Evolutionary conservation across 1,140 invertebrate species (phyloP).

Genomic region (Orius laevigatus): DNA sequence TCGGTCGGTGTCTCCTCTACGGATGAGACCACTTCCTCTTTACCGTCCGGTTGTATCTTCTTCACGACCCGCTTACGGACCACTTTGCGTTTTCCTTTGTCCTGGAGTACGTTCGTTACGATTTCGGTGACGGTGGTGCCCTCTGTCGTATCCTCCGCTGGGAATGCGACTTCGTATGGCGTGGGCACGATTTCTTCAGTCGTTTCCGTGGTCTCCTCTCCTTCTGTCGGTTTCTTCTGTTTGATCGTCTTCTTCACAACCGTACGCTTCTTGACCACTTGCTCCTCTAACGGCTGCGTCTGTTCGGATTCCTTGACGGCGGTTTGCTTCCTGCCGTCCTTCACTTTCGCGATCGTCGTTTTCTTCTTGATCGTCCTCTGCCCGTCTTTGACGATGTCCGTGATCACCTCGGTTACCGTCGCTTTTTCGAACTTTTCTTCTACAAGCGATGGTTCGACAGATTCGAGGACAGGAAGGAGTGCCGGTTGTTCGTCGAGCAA

Average conservation of each 20-base stretch:
- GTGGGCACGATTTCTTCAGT: constrained; percentile 12
- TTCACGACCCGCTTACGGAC: constrained; percentile 26
- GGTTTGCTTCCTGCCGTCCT: constrained; percentile 22
- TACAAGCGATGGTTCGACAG: too few relatives aligned
- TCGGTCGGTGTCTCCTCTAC: constrained; percentile 12
- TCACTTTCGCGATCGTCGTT: constrained; percentile 16
- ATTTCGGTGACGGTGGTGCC: constrained; percentile 19
- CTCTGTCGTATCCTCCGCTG: constrained; percentile 9
- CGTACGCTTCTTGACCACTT: constrained; percentile 2
- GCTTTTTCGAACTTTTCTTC: constrained; percentile 10
- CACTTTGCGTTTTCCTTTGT: constrained; percentile 19
- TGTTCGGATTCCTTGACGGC: constrained; percentile 19
- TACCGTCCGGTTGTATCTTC: constrained; percentile 13
- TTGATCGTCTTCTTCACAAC: constrained; percentile 11
- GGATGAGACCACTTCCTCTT: constrained; percentile 7
- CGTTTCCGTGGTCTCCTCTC: constrained; percentile 8
- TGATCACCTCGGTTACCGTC: constrained; percentile 19
- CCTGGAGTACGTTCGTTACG: constrained; percentile 17
- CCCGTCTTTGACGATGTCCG: constrained; percentile 19
- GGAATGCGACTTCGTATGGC: constrained; percentile 12
- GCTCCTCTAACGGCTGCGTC: too few relatives aligned
- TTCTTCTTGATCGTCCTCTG: constrained; percentile 23
- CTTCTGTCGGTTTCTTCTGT: constrained; percentile 14
- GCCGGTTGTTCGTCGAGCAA: too few relatives aligned
- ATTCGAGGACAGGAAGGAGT: too few relatives aligned